Conservation (phyloP, 2,797 vertebrate species). For the Rhabdophis nuchalis region DNA sequence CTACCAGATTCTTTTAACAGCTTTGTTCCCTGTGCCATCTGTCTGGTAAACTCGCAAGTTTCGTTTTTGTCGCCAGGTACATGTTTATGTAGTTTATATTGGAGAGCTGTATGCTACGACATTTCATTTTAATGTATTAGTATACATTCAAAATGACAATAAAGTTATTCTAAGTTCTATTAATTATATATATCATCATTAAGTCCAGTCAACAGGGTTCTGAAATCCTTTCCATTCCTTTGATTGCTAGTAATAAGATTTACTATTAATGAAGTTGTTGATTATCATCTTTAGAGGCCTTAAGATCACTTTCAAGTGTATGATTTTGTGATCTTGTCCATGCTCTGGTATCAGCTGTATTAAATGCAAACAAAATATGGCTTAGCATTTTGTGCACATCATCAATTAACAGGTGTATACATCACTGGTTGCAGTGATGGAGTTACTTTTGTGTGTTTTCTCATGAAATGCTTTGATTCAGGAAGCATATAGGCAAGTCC, state of each 20-base stretch:
- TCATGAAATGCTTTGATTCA: not conserved
- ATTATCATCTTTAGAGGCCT: not conserved
- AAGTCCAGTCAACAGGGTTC: not conserved
- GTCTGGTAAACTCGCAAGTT: too few species aligned
- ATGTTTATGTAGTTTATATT: too few species aligned
- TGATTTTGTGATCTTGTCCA: not conserved
- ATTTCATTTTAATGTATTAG: too few species aligned
- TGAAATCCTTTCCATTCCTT: not conserved
- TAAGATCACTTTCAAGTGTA: not conserved
- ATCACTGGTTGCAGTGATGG: not conserved
- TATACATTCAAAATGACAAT: too few species aligned
- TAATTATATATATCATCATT: not conserved
- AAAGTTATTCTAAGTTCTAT: not conserved
- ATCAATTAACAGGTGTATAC: not conserved
- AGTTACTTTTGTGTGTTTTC: not conserved
- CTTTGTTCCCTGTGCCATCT: too few species aligned
- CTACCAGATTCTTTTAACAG: too few species aligned
- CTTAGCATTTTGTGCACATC: not conserved
- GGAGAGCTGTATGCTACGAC: too few species aligned
- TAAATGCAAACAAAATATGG: not conserved
- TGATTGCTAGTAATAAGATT: not conserved
- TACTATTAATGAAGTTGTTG: not conserved
- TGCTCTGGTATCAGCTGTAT: not conserved
- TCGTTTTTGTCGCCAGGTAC: too few species aligned
- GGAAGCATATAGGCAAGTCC: not conserved